These are phyloP conservation scores for Microtus oregoni DNA, from an alignment of 2,113 vertebrate species.

Conservation along the genomic window DNA sequence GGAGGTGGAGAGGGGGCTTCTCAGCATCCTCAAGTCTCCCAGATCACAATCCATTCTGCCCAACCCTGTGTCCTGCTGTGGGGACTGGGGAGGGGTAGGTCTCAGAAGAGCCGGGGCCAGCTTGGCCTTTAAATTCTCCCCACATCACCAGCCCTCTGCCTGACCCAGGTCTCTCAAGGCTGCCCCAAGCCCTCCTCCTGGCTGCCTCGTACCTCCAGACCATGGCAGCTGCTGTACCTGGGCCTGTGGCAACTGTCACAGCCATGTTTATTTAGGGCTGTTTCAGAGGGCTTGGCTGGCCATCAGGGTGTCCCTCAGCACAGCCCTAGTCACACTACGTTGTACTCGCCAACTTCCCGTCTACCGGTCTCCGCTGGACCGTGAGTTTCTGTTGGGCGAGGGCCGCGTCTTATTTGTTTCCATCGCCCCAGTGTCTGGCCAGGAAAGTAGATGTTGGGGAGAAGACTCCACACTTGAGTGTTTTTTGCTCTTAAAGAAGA, in stretches of 20 bases:
- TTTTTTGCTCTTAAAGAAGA: neutral
- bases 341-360: neutral
- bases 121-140: neutral
- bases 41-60: neutral
- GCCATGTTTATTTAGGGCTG: neutral
- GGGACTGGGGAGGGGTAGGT: neutral
- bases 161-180: neutral
- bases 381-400: neutral
- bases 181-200: neutral
- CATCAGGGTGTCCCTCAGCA: neutral
- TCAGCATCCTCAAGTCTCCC: neutral
- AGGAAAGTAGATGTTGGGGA: neutral
- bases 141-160: neutral
- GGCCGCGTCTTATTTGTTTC: neutral
- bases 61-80: neutral
- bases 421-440: neutral
- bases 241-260: neutral
- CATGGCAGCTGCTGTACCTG: neutral
- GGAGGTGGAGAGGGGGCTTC: neutral
- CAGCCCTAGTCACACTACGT: neutral
- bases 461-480: neutral
- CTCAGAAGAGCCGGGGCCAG: neutral
- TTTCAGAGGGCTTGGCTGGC: neutral
- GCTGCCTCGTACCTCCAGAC: neutral
- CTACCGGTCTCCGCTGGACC: neutral